phyloP scores from a whole-genome alignment of 2,113 vertebrate genomes.

The Craseonycteris thonglongyai region DNA sequence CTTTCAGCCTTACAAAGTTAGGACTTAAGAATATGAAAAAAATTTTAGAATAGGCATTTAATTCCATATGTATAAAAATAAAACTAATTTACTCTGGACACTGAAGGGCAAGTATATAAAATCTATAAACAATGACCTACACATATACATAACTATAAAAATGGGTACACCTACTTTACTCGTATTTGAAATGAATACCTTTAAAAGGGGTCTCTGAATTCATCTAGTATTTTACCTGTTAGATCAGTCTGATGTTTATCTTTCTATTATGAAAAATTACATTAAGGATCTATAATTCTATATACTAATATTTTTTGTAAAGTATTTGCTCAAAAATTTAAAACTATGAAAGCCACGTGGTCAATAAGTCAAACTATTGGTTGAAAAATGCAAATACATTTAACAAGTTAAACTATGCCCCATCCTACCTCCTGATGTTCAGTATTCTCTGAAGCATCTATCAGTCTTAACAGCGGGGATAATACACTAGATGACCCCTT shows the following conservation, averaged over 20 bases:
- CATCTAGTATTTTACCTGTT: background rate
- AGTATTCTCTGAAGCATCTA: background rate
- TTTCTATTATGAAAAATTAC: background rate
- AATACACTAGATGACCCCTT: background rate
- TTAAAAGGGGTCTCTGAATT: background rate
- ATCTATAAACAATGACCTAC: background rate
- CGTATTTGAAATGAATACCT: background rate
- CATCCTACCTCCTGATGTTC: background rate
- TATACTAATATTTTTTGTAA: background rate
- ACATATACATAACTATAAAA: background rate
- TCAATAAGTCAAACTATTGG: background rate
- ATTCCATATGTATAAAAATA: background rate
- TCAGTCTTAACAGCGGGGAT: background rate
- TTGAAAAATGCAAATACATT: background rate
- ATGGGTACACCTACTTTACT: background rate
- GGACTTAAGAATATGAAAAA: background rate
- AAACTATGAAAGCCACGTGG: background rate
- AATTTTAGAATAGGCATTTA: background rate
- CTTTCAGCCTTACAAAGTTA: background rate
- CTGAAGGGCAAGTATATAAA: background rate
- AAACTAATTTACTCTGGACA: background rate
- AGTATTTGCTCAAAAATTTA: conserved; percentile 10
- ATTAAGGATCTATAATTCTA: background rate
- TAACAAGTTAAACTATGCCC: background rate
- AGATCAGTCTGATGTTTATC: background rate